Evolutionary conservation across 2,113 vertebrate species (phyloP).

Genomic region (Syngnathus typhle): DNA sequence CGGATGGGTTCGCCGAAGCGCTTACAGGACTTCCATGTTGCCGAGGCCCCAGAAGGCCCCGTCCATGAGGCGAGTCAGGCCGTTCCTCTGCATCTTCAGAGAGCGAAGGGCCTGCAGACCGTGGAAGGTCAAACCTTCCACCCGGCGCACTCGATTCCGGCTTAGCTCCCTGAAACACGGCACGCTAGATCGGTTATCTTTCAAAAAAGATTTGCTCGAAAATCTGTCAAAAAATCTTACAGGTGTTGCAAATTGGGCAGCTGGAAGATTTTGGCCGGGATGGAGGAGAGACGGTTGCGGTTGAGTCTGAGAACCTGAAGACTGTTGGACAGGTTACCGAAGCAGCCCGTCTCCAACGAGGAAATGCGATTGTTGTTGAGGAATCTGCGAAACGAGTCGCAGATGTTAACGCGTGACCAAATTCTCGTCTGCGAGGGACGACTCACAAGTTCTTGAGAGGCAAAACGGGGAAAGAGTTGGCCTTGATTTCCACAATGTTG

Average conservation of each 20-base stretch:
- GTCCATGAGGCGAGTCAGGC: constrained; percentile 85
- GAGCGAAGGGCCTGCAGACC: constrained; percentile 84
- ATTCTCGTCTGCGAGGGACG: background rate
- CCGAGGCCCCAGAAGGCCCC: constrained; percentile 94
- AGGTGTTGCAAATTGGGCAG: constrained; percentile 88
- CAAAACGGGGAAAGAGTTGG: constrained; percentile 77
- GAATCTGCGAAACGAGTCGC: constrained; percentile 67
- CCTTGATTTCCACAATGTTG: constrained; percentile 79
- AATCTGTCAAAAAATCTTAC: constrained; percentile 65
- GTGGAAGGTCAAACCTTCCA: constrained; percentile 91
- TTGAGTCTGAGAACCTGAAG: constrained; percentile 86
- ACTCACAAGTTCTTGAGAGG: constrained; percentile 87
- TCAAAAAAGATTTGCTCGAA: too few species aligned
- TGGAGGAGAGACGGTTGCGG: constrained; percentile 81
- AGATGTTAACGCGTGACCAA: background rate
- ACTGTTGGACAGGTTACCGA: constrained; percentile 81
- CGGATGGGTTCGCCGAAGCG: background rate
- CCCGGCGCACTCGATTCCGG: constrained; percentile 84
- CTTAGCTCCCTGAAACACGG: constrained; percentile 79
- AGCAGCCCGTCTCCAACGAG: constrained; percentile 82
- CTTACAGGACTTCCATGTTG: constrained; percentile 93
- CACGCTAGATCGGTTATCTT: too few species aligned
- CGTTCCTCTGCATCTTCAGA: constrained; percentile 87
- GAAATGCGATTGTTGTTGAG: constrained; percentile 88
- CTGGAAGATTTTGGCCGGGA: constrained; percentile 92